Conservation (phyloP, 2,113 vertebrate species). For the Heloderma charlesbogerti region DNA sequence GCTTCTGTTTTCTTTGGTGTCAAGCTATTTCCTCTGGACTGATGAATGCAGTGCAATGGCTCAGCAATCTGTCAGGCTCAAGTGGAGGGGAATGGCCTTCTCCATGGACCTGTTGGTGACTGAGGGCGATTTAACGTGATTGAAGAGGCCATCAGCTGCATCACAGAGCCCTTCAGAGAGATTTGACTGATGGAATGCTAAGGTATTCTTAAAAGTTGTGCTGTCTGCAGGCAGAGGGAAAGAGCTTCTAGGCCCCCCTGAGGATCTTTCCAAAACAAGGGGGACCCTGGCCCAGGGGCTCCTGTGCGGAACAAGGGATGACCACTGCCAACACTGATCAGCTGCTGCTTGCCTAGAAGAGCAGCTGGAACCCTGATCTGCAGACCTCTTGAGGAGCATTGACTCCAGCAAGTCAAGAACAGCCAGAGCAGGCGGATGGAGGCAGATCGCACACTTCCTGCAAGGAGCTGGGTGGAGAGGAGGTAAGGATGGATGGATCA, state of each 20-base stretch:
- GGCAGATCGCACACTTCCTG: no score
- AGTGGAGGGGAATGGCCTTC: not conserved
- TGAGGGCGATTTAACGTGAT: slow-evolving; percentile 20
- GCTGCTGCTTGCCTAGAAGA: not conserved
- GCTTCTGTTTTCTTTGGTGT: not conserved
- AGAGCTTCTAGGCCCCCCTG: not conserved
- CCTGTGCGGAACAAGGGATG: not conserved
- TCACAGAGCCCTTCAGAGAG: not conserved
- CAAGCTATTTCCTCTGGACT: not conserved
- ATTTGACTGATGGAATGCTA: slow-evolving; percentile 9
- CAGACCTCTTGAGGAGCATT: not conserved
- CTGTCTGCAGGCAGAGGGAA: not conserved
- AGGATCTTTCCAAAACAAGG: not conserved
- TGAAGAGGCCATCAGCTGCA: slow-evolving; percentile 12
- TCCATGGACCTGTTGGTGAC: not conserved
- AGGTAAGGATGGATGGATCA: no score
- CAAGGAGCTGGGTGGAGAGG: no score
- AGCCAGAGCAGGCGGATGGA: not conserved
- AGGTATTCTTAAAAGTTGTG: not conserved
- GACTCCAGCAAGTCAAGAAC: not conserved
- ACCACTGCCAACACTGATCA: not conserved
- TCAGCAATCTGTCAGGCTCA: not conserved
- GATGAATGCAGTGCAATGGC: not conserved
- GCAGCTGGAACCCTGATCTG: not conserved
- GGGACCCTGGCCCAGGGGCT: not conserved